phyloP scores from a whole-genome alignment of 2,113 vertebrate species.

The Silurus asotus region DNA sequence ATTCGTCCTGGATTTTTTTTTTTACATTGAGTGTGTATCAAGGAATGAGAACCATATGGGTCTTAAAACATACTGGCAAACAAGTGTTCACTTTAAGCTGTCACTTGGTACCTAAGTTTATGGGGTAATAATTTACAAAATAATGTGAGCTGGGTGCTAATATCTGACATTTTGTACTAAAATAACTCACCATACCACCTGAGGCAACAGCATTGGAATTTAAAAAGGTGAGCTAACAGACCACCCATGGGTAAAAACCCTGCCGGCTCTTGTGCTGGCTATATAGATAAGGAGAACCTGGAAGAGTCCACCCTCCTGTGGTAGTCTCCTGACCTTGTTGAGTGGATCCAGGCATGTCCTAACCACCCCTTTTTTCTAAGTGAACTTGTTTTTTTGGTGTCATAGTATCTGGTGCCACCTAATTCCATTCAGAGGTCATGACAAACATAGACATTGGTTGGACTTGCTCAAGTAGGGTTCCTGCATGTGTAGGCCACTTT shows the following conservation, averaged over 20 bases:
- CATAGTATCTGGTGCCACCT: slow-evolving; percentile 44
- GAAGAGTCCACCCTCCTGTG: slow-evolving; percentile 7
- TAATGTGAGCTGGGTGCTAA: slow-evolving; percentile 64
- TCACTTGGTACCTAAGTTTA: slow-evolving; percentile 62
- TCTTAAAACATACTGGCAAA: slow-evolving; percentile 58
- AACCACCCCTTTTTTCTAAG: slow-evolving; percentile 12
- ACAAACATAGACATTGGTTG: slow-evolving; percentile 52
- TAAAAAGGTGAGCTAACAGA: slow-evolving; percentile 54
- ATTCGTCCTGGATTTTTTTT: slow-evolving; percentile 48
- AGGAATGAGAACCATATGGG: slow-evolving; percentile 64
- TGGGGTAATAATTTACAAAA: slow-evolving; percentile 64
- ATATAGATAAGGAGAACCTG: slow-evolving; percentile 17
- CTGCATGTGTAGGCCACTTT: slow-evolving; percentile 68
- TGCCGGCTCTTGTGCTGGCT: slow-evolving; percentile 46
- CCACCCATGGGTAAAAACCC: slow-evolving; percentile 54
- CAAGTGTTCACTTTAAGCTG: slow-evolving; percentile 63
- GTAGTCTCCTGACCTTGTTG: slow-evolving; percentile 21
- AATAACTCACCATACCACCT: slow-evolving; percentile 56
- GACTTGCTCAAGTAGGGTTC: slow-evolving; percentile 64
- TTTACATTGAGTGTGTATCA: slow-evolving; percentile 51
- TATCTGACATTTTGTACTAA: slow-evolving; percentile 62
- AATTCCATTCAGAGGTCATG: slow-evolving; percentile 42
- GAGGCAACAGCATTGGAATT: slow-evolving; percentile 62
- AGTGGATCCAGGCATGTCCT: slow-evolving; percentile 44
- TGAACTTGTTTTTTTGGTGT: slow-evolving; percentile 40